A percentile compares a stretch with the other conserved stretches of the same genome.
phyloP scores from a whole-genome alignment of 2,113 vertebrate genomes.

The Muntiacus muntjak region DNA sequence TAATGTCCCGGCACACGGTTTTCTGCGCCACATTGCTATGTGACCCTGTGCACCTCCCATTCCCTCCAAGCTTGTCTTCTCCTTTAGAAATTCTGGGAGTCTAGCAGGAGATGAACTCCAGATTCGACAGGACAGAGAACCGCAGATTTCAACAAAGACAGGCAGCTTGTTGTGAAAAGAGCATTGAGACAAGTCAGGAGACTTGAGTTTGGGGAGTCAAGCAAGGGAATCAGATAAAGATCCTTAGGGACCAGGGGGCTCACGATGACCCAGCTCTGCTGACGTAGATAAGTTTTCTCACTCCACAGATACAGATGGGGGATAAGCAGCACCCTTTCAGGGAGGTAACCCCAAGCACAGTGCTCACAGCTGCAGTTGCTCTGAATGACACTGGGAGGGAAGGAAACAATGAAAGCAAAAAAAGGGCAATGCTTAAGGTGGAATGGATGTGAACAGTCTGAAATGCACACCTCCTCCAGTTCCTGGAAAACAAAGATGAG shows the following conservation, averaged over 20 bases:
- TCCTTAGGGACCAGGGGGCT: conserved; percentile 12
- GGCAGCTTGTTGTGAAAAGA: background rate
- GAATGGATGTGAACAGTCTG: background rate
- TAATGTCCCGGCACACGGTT: background rate
- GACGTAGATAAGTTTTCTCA: conserved; percentile 6
- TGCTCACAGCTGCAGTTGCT: background rate
- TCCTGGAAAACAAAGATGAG: conserved; percentile 65
- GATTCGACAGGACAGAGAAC: background rate
- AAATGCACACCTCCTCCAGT: conserved; percentile 40
- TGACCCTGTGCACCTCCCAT: background rate
- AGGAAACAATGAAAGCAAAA: background rate
- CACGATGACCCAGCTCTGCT: background rate
- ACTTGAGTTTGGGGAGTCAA: background rate
- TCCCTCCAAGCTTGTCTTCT: background rate
- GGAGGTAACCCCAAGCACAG: background rate
- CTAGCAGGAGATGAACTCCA: background rate
- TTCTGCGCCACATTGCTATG: background rate
- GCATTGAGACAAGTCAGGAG: background rate
- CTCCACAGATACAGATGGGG: background rate
- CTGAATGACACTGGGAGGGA: background rate
- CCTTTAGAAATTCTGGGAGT: background rate
- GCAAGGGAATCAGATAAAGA: conserved; percentile 29
- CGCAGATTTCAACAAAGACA: background rate
- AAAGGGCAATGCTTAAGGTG: background rate
- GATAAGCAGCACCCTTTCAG: conserved; percentile 37